Percentiles rank a stretch among this genome's conserved stretches.
Evolutionary conservation across 2,113 vertebrate genomes (phyloP).

Genomic region (Capreolus pygargus): DNA sequence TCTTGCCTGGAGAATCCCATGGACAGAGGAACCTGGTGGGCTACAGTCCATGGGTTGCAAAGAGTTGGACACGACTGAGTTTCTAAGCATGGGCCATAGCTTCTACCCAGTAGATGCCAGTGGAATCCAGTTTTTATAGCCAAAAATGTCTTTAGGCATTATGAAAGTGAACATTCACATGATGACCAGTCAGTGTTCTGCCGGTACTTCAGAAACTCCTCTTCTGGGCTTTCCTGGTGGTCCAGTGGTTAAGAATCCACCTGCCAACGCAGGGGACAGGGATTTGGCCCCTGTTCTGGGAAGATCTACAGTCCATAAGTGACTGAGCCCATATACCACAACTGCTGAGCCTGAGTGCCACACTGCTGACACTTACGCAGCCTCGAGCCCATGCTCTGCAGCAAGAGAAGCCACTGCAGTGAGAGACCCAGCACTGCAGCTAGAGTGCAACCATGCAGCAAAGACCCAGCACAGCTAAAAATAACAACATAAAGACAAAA

Average conservation of each 20-base stretch:
- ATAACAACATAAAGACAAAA: neutral
- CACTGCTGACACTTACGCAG: neutral
- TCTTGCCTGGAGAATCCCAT: neutral
- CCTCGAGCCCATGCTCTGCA: neutral
- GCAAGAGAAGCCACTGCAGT: neutral
- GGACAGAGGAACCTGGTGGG: neutral
- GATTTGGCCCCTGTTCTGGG: neutral
- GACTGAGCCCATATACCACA: neutral
- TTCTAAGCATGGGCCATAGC: neutral
- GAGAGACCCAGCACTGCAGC: neutral
- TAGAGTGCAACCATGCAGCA: neutral
- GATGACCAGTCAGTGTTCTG: neutral
- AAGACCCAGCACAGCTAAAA: neutral
- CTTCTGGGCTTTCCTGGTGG: neutral
- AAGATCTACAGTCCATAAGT: neutral
- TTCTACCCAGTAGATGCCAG: neutral
- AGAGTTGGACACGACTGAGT: neutral
- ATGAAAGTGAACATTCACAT: neutral
- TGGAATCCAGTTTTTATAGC: neutral
- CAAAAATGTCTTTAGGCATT: neutral
- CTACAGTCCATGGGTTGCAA: neutral
- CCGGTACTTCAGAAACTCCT: neutral
- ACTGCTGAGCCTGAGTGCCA: neutral
- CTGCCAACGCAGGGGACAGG: neutral
- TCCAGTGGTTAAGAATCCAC: neutral